Conservation (phyloP, 2,797 vertebrate genomes). For the Ispidina lecontei region DNA sequence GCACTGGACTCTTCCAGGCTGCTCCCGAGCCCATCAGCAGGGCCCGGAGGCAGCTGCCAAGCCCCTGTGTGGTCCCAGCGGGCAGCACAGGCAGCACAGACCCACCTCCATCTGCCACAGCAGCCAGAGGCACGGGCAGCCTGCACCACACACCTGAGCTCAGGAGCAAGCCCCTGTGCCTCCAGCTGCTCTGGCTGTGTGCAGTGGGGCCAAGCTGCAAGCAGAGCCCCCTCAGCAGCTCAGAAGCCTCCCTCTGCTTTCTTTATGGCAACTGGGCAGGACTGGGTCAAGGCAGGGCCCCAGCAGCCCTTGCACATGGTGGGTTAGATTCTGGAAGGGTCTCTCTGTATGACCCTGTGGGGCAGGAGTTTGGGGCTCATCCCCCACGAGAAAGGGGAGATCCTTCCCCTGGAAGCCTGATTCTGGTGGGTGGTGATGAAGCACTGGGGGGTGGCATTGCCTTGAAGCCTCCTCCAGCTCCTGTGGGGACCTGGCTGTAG, state of each 20-base stretch:
- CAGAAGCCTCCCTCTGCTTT: background rate
- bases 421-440: background rate
- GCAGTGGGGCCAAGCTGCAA: background rate
- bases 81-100: background rate
- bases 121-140: background rate
- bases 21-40: background rate
- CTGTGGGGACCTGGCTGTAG: background rate
- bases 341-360: background rate
- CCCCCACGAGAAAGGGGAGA: rapidly evolving
- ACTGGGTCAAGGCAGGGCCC: background rate
- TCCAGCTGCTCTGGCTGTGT: background rate
- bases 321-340: background rate
- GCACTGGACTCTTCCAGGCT: background rate
- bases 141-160: background rate
- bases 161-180: rapidly evolving
- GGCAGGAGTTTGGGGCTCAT: background rate
- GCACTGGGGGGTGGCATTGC: background rate
- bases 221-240: background rate
- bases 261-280: background rate
- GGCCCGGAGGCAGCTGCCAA: background rate
- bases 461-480: background rate
- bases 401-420: background rate
- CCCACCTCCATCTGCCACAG: background rate
- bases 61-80: background rate
- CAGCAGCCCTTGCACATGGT: background rate